phyloP scores from a whole-genome alignment of 2,888 invertebrate genomes.

The Torymus tubicola region DNA sequence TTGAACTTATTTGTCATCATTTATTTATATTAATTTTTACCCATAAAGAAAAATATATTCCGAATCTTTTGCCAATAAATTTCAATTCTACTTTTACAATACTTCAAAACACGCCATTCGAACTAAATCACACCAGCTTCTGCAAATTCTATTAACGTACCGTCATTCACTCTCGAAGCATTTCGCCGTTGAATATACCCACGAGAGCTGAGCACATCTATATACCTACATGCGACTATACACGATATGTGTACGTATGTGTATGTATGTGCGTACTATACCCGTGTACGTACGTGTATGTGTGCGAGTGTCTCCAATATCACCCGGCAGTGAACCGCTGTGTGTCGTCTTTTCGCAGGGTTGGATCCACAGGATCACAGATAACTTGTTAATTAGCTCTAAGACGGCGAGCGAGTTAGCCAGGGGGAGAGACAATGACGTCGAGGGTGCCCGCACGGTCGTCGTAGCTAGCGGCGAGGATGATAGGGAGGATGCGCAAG shows the following conservation, averaged over 20 bases:
- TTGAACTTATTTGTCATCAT: too few relatives aligned
- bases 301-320: not conserved
- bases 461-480: constrained; percentile 52
- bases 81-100: too few relatives aligned
- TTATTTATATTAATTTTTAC: too few relatives aligned
- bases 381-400: constrained; percentile 71
- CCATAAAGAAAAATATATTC: too few relatives aligned
- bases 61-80: too few relatives aligned
- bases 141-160: not conserved
- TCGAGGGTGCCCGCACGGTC: constrained; percentile 51
- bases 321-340: constrained; percentile 58
- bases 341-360: constrained; percentile 74
- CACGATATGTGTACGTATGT: not conserved
- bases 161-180: constrained; percentile 22
- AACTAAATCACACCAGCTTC: too few relatives aligned
- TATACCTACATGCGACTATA: too few relatives aligned
- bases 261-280: constrained; percentile 1
- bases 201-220: too few relatives aligned
- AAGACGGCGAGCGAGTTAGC: constrained; percentile 63
- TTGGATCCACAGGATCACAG: constrained; percentile 74
- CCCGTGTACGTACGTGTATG: constrained; percentile 6
- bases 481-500: constrained; percentile 66
- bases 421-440: constrained; percentile 73
- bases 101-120: too few relatives aligned
- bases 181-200: not conserved